These are phyloP conservation scores for Drosophila busckii DNA, from an alignment of 1,140 invertebrate genomes.

Conservation along the genomic window DNA sequence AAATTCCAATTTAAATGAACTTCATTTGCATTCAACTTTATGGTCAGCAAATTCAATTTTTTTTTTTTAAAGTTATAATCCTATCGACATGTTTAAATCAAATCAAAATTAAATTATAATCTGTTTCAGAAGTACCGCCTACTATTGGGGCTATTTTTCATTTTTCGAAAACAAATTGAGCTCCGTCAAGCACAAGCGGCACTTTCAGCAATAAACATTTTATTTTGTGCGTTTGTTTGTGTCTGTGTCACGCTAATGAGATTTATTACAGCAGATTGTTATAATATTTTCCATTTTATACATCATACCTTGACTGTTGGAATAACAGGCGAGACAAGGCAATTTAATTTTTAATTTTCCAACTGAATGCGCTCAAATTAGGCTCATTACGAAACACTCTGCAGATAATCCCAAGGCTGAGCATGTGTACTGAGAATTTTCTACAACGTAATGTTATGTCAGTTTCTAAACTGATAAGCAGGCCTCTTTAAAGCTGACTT, in stretches of 20 bases:
- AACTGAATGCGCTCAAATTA: slow-evolving; percentile 73
- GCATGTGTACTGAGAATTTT: slow-evolving; percentile 3
- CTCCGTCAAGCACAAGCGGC: slow-evolving; percentile 4
- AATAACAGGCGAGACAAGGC: slow-evolving; percentile 51
- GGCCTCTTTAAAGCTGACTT: slow-evolving; percentile 22
- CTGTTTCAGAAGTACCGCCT: no score
- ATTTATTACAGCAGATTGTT: slow-evolving; percentile 64
- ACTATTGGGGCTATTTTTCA: no score
- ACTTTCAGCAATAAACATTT: slow-evolving; percentile 12
- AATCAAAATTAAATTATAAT: no score
- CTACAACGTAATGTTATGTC: not conserved
- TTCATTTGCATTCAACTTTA: no score
- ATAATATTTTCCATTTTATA: slow-evolving; percentile 47
- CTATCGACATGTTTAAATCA: no score
- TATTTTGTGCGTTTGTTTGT: slow-evolving; percentile 19
- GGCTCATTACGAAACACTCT: slow-evolving; percentile 65
- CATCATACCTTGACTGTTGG: slow-evolving; percentile 18
- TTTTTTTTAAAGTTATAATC: no score
- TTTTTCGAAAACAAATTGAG: no score
- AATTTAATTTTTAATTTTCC: slow-evolving; percentile 78
- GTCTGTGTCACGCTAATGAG: slow-evolving; percentile 52
- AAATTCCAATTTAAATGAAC: no score
- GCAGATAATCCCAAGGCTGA: slow-evolving; percentile 33
- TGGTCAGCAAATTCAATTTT: no score
- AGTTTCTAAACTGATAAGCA: not conserved